Conservation (phyloP, 1,140 invertebrate genomes). For the Cydia pomonella region DNA sequence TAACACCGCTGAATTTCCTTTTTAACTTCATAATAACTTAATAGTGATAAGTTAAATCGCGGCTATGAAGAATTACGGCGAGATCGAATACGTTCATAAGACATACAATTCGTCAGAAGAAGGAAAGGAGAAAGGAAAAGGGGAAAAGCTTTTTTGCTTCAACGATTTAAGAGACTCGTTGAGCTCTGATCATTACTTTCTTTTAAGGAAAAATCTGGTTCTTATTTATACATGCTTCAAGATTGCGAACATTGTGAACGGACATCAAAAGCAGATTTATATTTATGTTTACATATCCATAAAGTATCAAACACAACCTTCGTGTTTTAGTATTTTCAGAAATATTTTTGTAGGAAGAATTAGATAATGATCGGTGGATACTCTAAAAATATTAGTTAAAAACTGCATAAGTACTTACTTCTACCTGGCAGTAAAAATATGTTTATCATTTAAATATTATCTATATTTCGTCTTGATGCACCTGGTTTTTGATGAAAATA, state of each 20-base stretch:
- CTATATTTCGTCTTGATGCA: no score
- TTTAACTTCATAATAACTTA: not conserved
- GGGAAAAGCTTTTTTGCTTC: conserved; percentile 31
- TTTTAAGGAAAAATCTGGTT: conserved; percentile 23
- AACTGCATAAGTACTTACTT: no score
- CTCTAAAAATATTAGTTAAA: no score
- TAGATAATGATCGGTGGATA: no score
- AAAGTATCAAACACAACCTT: not conserved
- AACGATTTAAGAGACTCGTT: conserved; percentile 30
- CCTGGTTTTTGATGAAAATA: no score
- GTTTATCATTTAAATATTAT: no score
- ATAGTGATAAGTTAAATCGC: not conserved
- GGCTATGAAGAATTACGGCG: not conserved
- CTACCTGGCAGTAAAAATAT: no score
- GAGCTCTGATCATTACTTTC: conserved; percentile 30
- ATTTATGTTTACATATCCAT: not conserved
- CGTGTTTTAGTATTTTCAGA: no score
- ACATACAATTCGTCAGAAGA: conserved; percentile 24
- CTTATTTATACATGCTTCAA: conserved; percentile 13
- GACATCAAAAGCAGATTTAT: not conserved
- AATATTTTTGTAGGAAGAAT: no score
- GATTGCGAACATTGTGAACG: conserved; percentile 4
- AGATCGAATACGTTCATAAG: conserved; percentile 23
- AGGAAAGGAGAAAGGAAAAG: conserved; percentile 5
- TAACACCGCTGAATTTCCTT: no score